Base-by-base conservation (phyloP, 2,113 vertebrate genomes). In the Harpagus bidentatus region DNA sequence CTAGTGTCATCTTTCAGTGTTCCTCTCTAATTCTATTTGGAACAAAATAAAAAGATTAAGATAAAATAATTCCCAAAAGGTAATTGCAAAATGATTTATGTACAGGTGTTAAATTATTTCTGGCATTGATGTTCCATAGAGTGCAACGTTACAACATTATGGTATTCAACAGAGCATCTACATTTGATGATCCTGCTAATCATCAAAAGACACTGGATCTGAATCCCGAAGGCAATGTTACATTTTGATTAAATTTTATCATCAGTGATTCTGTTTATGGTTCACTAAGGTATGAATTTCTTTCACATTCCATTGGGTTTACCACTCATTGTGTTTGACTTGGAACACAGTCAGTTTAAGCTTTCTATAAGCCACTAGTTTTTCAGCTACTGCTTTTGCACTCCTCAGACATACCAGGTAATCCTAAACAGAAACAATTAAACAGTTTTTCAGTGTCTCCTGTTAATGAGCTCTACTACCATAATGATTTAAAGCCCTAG, bases 1-100 rank as follows among this genome's bases (percentile, higher is more conserved):
- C 91, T 72, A 61, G 88, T 95, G 94, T 96, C 91, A 90, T 96
- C 82, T 95, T 96, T 97, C 90, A 86, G 78, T 91, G 76, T 87
- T 95, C 73, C 89, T 65, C 93, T 97, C 91, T 91, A 95, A 90
- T 86, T 97, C 96, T 96, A 96, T 96, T 97, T 97, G 96, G 96
- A 98, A 97, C 91, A 94, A 96, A 97, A 97, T 98, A 95, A 98
- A 96, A 98, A 97, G 96, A 93, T 96, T 83, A 91, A 96, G 95
- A 95, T 95, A 96, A 97, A 98, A 97, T 97, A 96, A 96, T 97
- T 93, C 91, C 91, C 89, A 95, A 95, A 96, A 98, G 97, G 97
- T 74, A 87, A 97, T 97, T 97, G 93, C 86, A 95, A 97, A 95
- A 96, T 95, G 96, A 98, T 97, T 98, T 97, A 97, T 86, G 82